These are phyloP conservation scores for Drosophila pegasa DNA, from an alignment of 2,888 invertebrate species.

Conservation along the genomic window DNA sequence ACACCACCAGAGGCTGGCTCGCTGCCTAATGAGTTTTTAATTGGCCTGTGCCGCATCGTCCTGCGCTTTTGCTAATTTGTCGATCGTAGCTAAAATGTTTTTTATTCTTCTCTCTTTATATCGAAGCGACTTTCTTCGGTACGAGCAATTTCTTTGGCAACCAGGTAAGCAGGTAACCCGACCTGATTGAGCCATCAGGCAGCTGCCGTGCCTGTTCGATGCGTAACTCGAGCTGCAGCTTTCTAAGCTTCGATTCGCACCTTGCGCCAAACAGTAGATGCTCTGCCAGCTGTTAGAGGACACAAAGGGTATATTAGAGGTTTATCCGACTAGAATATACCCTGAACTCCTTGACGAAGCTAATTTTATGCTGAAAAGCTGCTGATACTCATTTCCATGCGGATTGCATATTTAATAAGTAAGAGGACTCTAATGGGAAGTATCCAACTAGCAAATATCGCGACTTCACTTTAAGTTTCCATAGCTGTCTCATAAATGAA, in stretches of 20 bases:
- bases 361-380: background rate
- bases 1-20: background rate
- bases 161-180: constrained; percentile 47
- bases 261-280: constrained; percentile 22
- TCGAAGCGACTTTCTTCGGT: constrained; percentile 37
- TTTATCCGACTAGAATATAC: background rate
- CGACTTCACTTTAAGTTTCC: background rate
- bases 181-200: constrained; percentile 71
- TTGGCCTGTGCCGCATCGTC: constrained; percentile 46
- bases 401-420: background rate
- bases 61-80: constrained; percentile 54
- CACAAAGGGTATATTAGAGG: background rate
- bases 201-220: constrained; percentile 44
- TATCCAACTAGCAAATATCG: background rate
- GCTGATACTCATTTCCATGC: background rate
- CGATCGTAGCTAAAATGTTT: constrained; percentile 42
- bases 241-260: constrained; percentile 71
- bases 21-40: constrained; percentile 74
- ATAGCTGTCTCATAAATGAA: background rate
- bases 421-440: background rate
- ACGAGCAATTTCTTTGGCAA: constrained; percentile 6
- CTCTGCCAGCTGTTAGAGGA: constrained; percentile 27
- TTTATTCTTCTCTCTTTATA: constrained; percentile 21
- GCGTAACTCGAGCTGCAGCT: constrained; percentile 57
- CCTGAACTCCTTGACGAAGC: background rate